Base-by-base conservation (phyloP, 2,888 invertebrate genomes). In the Tipula vernalis region DNA sequence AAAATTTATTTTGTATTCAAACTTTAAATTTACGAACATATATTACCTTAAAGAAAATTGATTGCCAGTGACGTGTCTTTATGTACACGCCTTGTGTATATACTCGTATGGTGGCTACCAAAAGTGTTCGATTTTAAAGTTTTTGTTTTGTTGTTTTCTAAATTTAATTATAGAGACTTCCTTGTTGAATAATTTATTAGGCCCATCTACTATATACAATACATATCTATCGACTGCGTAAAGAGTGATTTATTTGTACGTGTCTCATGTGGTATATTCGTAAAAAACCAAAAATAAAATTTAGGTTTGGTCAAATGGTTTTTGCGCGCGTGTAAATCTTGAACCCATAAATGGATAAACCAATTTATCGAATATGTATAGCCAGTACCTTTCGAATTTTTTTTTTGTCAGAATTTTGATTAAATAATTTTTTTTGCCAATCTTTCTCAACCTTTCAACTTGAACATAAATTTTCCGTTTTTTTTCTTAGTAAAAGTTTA, bases 1-100 rank as follows among this genome's bases (percentile, higher is more conserved):
- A 71, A 71, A 71, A 71, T 71, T 71, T 71, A 71, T 71, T 71
- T 71, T 71, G 71, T 71, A 71, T 71, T 71, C 71, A 71, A 71
- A 71, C 71, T 71, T 71, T 71, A 71, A 71, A 71, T 71, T 71
- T 71, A 71, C 71, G 71, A 71, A 71, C 18, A 71, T 71, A 28
- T 71, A 71, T 71, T 71, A 71, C 18, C 71, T 71, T 71, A 71
- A 71, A 71, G 71, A 71, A 71, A 71, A 71, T 71, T 71, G 71
- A 71, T 71, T 71, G 71, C 71, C 28, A 71, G 71, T 71, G 71
- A 71, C 71, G 71, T 71, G 71, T 71, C 28, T 71, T 51, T 51
- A 71, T 3, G 28, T 71, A 57, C 15, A 57, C 8, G 18, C n/a
- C n/a, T n/a, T n/a, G 4, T 57, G 57, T 71, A 71, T 57, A 57